A percentile compares a stretch with the other conserved stretches of the same genome.
Conservation (phyloP, 2,797 vertebrate genomes). For the Catharus ustulatus region DNA sequence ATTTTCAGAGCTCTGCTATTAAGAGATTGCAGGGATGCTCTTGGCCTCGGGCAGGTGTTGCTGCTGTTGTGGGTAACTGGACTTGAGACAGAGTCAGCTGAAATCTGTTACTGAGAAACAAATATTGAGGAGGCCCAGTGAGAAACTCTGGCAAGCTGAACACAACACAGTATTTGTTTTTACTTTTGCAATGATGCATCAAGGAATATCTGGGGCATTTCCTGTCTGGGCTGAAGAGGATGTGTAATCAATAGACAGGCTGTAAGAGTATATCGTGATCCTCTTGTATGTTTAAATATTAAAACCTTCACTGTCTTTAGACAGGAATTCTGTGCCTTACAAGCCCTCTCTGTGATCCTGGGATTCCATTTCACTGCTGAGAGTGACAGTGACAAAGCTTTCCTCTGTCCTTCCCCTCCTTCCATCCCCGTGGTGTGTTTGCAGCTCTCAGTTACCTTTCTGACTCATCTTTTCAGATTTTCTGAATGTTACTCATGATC, state of each 20-base stretch:
- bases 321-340: not conserved
- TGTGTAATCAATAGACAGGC: not conserved
- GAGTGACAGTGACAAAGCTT: not conserved
- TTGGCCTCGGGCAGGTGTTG: not conserved
- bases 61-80: not conserved
- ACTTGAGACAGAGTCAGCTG: not conserved
- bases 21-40: not conserved
- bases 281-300: constrained; percentile 22
- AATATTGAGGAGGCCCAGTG: not conserved
- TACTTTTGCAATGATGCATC: not conserved
- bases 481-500: not conserved
- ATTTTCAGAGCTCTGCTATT: not conserved
- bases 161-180: not conserved
- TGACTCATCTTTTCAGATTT: not conserved
- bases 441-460: not conserved
- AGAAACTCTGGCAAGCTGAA: not conserved
- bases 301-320: not conserved
- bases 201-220: not conserved
- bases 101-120: not conserved
- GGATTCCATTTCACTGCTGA: not conserved
- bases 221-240: not conserved
- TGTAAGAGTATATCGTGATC: not conserved
- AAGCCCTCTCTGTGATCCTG: not conserved
- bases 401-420: not conserved
- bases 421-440: not conserved